These are phyloP conservation scores for Cephus rjabovi DNA, from an alignment of 2,888 invertebrate genomes.

Conservation along the genomic window DNA sequence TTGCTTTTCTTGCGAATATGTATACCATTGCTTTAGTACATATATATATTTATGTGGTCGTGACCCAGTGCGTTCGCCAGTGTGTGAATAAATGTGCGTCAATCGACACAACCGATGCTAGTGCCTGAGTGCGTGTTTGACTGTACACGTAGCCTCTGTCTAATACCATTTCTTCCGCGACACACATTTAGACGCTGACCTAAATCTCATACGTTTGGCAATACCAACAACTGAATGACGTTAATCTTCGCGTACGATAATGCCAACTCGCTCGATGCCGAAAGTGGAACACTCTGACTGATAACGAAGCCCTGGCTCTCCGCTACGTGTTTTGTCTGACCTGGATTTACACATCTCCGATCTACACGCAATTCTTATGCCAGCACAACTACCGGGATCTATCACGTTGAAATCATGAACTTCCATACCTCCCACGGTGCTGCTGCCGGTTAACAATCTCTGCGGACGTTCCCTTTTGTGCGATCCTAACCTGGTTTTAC, in stretches of 20 bases:
- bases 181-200: slow-evolving; percentile 2
- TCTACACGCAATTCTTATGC: slow-evolving; percentile 36
- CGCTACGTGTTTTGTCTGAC: slow-evolving; percentile 33
- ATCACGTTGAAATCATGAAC: slow-evolving; percentile 39
- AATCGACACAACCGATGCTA: too few species aligned
- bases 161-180: background rate
- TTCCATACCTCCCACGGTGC: slow-evolving; percentile 28
- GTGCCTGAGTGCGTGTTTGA: too few species aligned
- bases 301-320: background rate
- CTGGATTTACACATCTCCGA: slow-evolving; percentile 35
- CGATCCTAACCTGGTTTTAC: slow-evolving; percentile 63
- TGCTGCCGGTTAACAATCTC: slow-evolving; percentile 37
- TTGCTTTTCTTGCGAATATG: too few species aligned
- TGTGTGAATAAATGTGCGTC: too few species aligned
- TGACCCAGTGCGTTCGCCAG: too few species aligned
- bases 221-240: background rate
- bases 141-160: too few species aligned
- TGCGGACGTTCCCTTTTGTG: slow-evolving; percentile 56
- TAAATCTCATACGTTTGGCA: slow-evolving; percentile 1
- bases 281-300: slow-evolving; percentile 1
- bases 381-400: slow-evolving; percentile 17
- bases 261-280: slow-evolving; percentile 1
- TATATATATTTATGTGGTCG: too few species aligned
- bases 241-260: slow-evolving; percentile 4
- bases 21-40: too few species aligned